A percentile compares a stretch with the other conserved stretches of the same genome.
Evolutionary conservation across 2,113 vertebrate genomes (phyloP).

Genomic region (Psophia crepitans): DNA sequence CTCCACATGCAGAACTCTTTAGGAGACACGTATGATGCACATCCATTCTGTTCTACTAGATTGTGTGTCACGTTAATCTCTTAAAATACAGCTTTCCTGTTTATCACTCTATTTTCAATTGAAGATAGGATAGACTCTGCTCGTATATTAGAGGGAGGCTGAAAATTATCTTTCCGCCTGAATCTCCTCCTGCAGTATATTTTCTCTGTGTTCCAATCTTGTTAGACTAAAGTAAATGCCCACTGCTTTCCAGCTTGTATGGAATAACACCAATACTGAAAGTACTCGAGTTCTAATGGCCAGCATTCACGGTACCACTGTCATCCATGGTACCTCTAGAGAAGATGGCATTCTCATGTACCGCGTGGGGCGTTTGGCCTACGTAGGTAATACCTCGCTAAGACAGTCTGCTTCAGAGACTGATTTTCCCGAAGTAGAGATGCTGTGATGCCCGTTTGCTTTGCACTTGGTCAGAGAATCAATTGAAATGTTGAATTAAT

Average conservation of each 20-base stretch:
- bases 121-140: neutral
- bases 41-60: constrained; percentile 10
- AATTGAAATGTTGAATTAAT: neutral
- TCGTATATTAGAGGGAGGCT: neutral
- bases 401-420: neutral
- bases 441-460: neutral
- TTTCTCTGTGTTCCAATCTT: neutral
- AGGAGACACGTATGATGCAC: constrained; percentile 86
- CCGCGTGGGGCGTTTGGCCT: rapidly evolving
- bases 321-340: neutral
- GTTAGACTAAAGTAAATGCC: neutral
- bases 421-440: neutral
- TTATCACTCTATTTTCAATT: neutral
- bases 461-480: neutral
- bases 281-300: neutral
- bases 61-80: neutral
- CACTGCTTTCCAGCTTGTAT: neutral
- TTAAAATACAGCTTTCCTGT: neutral
- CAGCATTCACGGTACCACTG: neutral
- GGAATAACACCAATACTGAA: neutral
- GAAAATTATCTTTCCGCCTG: neutral
- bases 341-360: neutral
- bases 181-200: neutral
- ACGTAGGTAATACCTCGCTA: neutral
- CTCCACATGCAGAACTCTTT: constrained; percentile 91